phyloP scores from a whole-genome alignment of 1,140 invertebrate species.

The Probaryconus sp. region DNA sequence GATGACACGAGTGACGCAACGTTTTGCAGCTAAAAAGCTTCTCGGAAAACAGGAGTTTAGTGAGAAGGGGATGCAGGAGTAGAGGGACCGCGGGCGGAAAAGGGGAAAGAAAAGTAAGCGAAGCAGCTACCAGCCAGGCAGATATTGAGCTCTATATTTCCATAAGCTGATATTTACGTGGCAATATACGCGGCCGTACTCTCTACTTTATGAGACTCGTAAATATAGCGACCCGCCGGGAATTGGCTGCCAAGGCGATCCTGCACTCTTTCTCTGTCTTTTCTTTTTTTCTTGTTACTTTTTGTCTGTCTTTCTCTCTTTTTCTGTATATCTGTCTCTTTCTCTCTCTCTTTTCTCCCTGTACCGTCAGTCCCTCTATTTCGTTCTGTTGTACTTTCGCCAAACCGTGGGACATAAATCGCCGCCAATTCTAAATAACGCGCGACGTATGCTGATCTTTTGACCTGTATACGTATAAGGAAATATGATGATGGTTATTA shows the following conservation, averaged over 20 bases:
- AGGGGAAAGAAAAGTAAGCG: constrained; percentile 67
- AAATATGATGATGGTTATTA: too few relatives aligned
- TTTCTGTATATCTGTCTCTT: too few relatives aligned
- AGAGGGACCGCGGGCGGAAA: too few relatives aligned
- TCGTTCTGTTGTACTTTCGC: constrained; percentile 62
- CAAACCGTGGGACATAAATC: constrained; percentile 71
- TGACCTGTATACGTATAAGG: constrained; percentile 9
- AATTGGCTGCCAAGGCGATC: constrained; percentile 77
- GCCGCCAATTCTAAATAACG: constrained; percentile 75
- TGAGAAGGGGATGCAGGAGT: too few relatives aligned
- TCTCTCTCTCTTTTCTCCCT: constrained; percentile 5
- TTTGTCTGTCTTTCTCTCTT: constrained; percentile 19
- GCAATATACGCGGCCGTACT: constrained; percentile 78
- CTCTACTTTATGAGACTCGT: constrained; percentile 79
- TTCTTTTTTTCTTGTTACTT: constrained; percentile 25
- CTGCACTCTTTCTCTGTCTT: constrained; percentile 50
- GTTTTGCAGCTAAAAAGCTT: constrained; percentile 12
- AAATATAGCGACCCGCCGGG: constrained; percentile 78
- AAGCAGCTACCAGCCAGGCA: constrained; percentile 70
- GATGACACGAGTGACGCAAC: too few relatives aligned
- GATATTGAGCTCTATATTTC: constrained; percentile 81
- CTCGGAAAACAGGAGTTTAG: too few relatives aligned
- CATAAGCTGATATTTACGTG: constrained; percentile 80
- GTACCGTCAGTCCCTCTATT: constrained; percentile 16
- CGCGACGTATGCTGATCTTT: constrained; percentile 72